Base-by-base conservation (phyloP, 2,888 invertebrate genomes). In the Psylliodes chrysocephalus region DNA sequence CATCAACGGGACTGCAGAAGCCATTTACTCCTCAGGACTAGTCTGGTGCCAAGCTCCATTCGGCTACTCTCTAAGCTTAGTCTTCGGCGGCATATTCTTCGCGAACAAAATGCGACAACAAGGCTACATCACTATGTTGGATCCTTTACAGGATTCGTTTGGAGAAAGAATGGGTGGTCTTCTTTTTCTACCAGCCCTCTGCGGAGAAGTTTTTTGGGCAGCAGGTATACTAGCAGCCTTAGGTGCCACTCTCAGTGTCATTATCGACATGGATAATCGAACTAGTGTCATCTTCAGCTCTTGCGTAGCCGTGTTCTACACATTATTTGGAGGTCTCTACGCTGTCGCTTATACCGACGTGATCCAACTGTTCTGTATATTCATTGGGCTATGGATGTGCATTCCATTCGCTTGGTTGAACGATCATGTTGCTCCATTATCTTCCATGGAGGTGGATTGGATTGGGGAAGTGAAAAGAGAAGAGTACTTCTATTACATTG, bases 1-100 rank as follows among this genome's bases (percentile, higher is more conserved):
- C 85, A 99, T 99, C 82, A 99, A 99, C 82, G 98, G 98, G 68
- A 98, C 98, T 14, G 97, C 98, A 19, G 98, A 99, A 85, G 94
- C 94, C 47, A 95, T 98, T 77, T 98, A 95, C 85, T 94, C 94
- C 38, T 89, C 88, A 66, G 97, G 96, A 0, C 85, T 98, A 78
- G 90, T 97, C 42, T 98, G 97, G 96, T 98, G 98, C 83, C 97
- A 98, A 85, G 98, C 98, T 56, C 98, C 98, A n/a, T 94, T 99
- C 83, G 98, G 98, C 62, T 98, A 99, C 83, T 94, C 98, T 4
- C 88, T 98, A 63, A 96, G 96, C 71, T 89, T 99, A 52, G 92
- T 98, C 28, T 92, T 98, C 79, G 98, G 98, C 71, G 98, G 98
- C 10, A 89, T 96, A 77, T 96, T 99, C 85, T 99, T 98, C 85